These are phyloP conservation scores for Athrips mouffetella DNA, from an alignment of 2,888 invertebrate species.

Conservation along the genomic window DNA sequence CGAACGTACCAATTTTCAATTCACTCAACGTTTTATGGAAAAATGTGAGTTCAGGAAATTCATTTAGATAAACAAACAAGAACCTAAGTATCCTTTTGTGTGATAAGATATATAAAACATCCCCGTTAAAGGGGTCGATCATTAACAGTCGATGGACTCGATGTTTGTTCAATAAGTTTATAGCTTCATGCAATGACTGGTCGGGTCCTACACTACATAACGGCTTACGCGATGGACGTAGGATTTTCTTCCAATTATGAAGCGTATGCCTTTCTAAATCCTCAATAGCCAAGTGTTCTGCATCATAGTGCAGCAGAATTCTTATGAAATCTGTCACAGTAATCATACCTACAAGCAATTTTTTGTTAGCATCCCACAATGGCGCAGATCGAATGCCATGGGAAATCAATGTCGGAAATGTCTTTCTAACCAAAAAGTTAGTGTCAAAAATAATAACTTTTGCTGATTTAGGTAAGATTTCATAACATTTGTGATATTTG, in stretches of 20 bases:
- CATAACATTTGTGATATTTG: constrained; percentile 72
- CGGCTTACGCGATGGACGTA: constrained; percentile 59
- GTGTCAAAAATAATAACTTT: constrained; percentile 75
- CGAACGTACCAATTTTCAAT: constrained; percentile 69
- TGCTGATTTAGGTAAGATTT: constrained; percentile 71
- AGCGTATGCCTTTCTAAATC: constrained; percentile 68
- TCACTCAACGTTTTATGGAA: constrained; percentile 66
- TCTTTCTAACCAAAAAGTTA: constrained; percentile 68
- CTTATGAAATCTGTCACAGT: constrained; percentile 72
- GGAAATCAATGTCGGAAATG: constrained; percentile 69
- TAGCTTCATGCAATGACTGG: constrained; percentile 70
- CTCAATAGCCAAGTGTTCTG: constrained; percentile 63
- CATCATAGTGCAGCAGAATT: constrained; percentile 62
- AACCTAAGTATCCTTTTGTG: constrained; percentile 71
- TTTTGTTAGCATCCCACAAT: constrained; percentile 68
- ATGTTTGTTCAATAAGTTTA: constrained; percentile 64
- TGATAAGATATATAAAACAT: constrained; percentile 68
- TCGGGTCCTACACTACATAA: constrained; percentile 64
- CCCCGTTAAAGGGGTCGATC: constrained; percentile 62
- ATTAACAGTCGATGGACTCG: constrained; percentile 67
- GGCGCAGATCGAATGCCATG: constrained; percentile 72
- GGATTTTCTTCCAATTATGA: constrained; percentile 68
- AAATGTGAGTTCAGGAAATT: constrained; percentile 71
- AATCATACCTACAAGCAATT: constrained; percentile 69
- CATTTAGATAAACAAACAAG: constrained; percentile 70